Percentiles rank a stretch among this genome's conserved stretches.
Evolutionary conservation across 1,140 invertebrate genomes (phyloP).

Genomic region (Rhizoglyphus robini): DNA sequence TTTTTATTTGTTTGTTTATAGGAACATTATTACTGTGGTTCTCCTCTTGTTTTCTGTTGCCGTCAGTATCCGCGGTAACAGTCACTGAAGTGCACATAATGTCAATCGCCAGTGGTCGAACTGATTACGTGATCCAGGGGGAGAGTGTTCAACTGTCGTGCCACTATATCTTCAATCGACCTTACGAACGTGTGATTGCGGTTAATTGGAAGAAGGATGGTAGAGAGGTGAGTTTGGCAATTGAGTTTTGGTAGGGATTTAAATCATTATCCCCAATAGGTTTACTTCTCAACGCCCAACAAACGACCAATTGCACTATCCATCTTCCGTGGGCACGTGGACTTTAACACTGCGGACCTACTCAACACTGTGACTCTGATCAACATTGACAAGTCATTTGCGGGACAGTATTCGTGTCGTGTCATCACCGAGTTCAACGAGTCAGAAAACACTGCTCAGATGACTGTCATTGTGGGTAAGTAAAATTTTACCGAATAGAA

Average conservation of each 20-base stretch:
- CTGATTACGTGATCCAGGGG: conserved; percentile 20
- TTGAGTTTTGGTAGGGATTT: conserved; percentile 10
- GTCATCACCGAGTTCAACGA: conserved; percentile 24
- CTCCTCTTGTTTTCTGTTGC: not conserved
- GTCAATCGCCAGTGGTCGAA: conserved; percentile 5
- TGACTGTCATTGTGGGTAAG: conserved; percentile 27
- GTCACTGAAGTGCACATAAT: conserved; percentile 20
- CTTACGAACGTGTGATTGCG: conserved; percentile 11
- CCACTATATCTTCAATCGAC: conserved; percentile 16
- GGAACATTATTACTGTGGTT: not conserved
- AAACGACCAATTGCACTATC: conserved; percentile 12
- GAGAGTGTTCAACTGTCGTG: conserved; percentile 21
- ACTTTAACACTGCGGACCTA: conserved; percentile 13
- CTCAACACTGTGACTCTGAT: conserved; percentile 20
- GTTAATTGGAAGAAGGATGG: conserved; percentile 22
- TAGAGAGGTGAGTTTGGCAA: conserved; percentile 15
- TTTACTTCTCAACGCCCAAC: conserved; percentile 17
- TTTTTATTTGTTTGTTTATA: not conserved
- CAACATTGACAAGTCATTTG: conserved; percentile 23
- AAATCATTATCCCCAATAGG: not conserved
- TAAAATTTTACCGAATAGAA: too few relatives aligned
- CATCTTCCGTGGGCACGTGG: conserved; percentile 17
- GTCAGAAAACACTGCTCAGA: conserved; percentile 19
- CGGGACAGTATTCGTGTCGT: conserved; percentile 26
- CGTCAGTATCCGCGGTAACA: not conserved